Conservation (phyloP, 2,797 vertebrate genomes). For the Hippoglossus hippoglossus region DNA sequence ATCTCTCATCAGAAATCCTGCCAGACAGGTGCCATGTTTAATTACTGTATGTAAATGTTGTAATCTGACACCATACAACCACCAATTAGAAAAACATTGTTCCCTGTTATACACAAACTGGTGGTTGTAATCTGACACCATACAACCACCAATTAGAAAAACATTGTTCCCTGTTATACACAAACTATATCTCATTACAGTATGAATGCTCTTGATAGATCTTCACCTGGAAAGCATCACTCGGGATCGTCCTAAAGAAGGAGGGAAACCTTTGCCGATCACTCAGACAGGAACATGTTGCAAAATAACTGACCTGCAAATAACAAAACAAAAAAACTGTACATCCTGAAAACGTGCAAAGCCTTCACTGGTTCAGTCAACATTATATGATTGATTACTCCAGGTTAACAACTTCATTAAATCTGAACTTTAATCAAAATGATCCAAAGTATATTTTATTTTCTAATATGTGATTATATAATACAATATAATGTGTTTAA, state of each 20-base stretch:
- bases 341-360: neutral
- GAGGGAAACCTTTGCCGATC: conserved; percentile 58
- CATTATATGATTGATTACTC: neutral
- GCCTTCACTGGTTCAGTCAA: neutral
- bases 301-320: conserved; percentile 79
- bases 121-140: too few species aligned
- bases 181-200: neutral
- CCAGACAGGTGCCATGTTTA: neutral
- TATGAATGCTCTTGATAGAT: neutral
- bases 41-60: neutral
- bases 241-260: conserved; percentile 79
- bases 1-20: neutral
- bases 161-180: neutral
- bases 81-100: neutral
- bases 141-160: neutral
- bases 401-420: neutral
- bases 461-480: too few species aligned
- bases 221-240: conserved; percentile 76
- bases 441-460: accelerated
- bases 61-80: neutral
- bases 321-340: conserved; percentile 8
- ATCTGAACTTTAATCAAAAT: neutral
- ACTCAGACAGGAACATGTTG: conserved; percentile 74
- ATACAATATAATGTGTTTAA: too few species aligned
- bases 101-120: neutral